phyloP scores from a whole-genome alignment of 2,113 vertebrate species.

The Tetraodon nigroviridis region DNA sequence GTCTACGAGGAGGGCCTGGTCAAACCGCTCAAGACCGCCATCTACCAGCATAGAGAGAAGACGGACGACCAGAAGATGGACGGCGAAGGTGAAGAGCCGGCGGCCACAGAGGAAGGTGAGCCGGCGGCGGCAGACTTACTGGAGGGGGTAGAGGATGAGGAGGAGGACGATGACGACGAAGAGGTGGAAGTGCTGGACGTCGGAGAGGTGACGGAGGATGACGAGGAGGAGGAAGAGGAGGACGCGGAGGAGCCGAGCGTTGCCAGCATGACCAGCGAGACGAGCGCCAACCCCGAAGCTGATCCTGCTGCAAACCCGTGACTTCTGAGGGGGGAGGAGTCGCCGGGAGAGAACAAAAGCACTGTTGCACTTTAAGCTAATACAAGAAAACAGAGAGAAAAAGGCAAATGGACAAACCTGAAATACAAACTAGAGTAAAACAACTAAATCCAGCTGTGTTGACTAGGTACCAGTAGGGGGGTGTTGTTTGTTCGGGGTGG shows the following conservation, averaged over 20 bases:
- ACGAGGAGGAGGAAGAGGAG: slow-evolving; percentile 44
- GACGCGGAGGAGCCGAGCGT: slow-evolving; percentile 61
- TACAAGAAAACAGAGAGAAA: slow-evolving; percentile 58
- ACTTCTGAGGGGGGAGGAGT: slow-evolving; percentile 34
- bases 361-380: slow-evolving; percentile 99
- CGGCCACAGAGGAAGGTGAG: slow-evolving; percentile 38
- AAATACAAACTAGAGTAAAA: slow-evolving; percentile 54
- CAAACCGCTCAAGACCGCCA: slow-evolving; percentile 77
- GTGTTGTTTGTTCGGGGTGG: slow-evolving; percentile 63
- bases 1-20: slow-evolving; percentile 93
- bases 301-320: slow-evolving; percentile 45
- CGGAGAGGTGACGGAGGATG: slow-evolving; percentile 59
- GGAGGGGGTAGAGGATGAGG: slow-evolving; percentile 49
- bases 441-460: slow-evolving; percentile 56
- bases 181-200: slow-evolving; percentile 70
- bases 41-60: slow-evolving; percentile 80
- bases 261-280: slow-evolving; percentile 56
- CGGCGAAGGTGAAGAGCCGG: slow-evolving; percentile 17
- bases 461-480: slow-evolving; percentile 64
- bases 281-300: slow-evolving; percentile 56
- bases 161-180: slow-evolving; percentile 63
- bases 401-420: slow-evolving; percentile 40
- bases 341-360: slow-evolving; percentile 84
- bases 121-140: slow-evolving; percentile 39
- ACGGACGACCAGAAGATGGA: slow-evolving; percentile 42